Conservation (phyloP, 2,888 invertebrate genomes). For the Xanthorhoe spadicearia region DNA sequence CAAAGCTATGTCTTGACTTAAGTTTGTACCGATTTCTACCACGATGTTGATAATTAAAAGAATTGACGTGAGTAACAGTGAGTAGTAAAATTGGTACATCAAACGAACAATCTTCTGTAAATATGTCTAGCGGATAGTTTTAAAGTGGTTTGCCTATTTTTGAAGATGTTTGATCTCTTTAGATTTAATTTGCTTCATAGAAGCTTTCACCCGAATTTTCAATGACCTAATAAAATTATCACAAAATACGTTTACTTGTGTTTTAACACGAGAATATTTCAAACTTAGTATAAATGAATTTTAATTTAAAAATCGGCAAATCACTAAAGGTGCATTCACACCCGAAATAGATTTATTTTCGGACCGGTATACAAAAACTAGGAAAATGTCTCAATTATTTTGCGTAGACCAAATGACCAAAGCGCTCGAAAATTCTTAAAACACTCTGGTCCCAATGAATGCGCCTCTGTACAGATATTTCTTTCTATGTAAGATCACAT, state of each 20-base stretch:
- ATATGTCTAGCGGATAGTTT: constrained; percentile 36
- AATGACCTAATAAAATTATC: constrained; percentile 1
- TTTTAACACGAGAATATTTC: background rate
- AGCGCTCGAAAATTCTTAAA: too few species aligned
- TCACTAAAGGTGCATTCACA: constrained; percentile 51
- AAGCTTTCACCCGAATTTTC: constrained; percentile 33
- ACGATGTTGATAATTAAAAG: background rate
- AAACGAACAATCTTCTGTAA: constrained; percentile 40
- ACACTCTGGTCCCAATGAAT: constrained; percentile 16
- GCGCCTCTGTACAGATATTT: constrained; percentile 23
- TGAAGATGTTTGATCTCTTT: constrained; percentile 61
- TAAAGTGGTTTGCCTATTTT: constrained; percentile 66
- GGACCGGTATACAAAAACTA: background rate
- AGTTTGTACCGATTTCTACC: background rate
- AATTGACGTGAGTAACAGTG: background rate
- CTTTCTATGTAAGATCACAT: constrained; percentile 43
- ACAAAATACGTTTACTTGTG: background rate
- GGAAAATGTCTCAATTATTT: background rate
- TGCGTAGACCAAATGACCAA: background rate
- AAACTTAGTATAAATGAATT: background rate
- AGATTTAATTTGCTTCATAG: constrained; percentile 50
- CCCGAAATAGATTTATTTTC: background rate
- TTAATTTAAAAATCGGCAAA: constrained; percentile 63
- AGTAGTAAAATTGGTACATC: constrained; percentile 44
- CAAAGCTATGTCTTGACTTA: background rate